Evolutionary conservation across 1,140 invertebrate genomes (phyloP).

Genomic region (Anastrepha obliqua): DNA sequence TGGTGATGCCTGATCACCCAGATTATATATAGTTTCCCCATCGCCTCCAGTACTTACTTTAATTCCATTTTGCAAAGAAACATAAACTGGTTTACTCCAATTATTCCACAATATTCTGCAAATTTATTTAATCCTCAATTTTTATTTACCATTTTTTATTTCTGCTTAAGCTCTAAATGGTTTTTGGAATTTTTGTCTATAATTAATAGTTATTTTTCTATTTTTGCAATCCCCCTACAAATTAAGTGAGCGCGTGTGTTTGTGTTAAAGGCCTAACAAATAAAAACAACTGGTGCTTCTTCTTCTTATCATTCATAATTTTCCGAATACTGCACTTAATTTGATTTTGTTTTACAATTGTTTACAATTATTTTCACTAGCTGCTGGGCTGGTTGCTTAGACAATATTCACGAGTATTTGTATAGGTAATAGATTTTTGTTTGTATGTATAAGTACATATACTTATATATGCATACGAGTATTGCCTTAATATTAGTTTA

Average conservation of each 20-base stretch:
- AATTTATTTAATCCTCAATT: background rate
- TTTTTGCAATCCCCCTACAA: background rate
- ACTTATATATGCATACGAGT: background rate
- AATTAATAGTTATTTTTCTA: too few relatives aligned
- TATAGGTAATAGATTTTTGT: slow-evolving; percentile 1
- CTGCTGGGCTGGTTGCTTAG: background rate
- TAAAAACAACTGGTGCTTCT: background rate
- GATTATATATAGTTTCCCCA: too few relatives aligned
- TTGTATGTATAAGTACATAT: background rate
- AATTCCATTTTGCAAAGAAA: background rate
- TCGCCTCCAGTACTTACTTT: background rate
- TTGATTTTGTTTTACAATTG: background rate
- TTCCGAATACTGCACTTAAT: background rate
- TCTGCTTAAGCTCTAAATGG: too few relatives aligned
- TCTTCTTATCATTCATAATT: background rate
- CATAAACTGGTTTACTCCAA: background rate
- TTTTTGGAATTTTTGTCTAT: too few relatives aligned
- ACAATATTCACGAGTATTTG: slow-evolving; percentile 5
- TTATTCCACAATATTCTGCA: background rate
- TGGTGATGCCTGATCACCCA: too few relatives aligned
- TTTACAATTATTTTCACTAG: background rate
- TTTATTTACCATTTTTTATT: background rate
- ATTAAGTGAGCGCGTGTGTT: background rate
- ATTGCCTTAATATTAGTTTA: background rate
- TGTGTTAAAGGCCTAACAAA: background rate